phyloP scores from a whole-genome alignment of 2,113 vertebrate genomes.

The Pollachius pollachius region DNA sequence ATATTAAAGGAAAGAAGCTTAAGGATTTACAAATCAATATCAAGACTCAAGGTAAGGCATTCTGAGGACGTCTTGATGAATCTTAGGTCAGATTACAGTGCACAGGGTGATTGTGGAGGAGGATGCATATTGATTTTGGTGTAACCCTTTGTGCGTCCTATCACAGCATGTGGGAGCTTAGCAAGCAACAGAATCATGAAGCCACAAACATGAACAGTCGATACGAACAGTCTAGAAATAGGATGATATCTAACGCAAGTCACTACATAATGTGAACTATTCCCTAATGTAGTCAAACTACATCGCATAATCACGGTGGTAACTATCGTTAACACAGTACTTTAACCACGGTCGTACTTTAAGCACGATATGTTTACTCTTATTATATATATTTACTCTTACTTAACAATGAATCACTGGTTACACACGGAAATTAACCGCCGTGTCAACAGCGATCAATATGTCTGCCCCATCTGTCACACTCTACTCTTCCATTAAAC shows the following conservation, averaged over 20 bases:
- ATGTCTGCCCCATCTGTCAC: slow-evolving; percentile 4
- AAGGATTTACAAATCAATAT: slow-evolving; percentile 33
- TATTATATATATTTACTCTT: not conserved
- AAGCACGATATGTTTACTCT: not conserved
- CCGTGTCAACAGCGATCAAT: not conserved
- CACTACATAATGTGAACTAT: too few relatives aligned
- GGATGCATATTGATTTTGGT: slow-evolving; percentile 47
- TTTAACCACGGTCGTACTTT: too few relatives aligned
- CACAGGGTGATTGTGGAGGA: slow-evolving; percentile 39
- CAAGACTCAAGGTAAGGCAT: slow-evolving; percentile 14
- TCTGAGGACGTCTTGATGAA: slow-evolving; percentile 16
- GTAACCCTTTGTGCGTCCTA: slow-evolving; percentile 16
- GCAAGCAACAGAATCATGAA: not conserved
- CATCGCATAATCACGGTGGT: too few relatives aligned
- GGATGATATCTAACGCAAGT: too few relatives aligned
- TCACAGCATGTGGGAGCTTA: slow-evolving; percentile 26
- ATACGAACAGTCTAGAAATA: too few relatives aligned
- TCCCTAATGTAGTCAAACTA: too few relatives aligned
- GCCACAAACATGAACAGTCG: slow-evolving; percentile 14
- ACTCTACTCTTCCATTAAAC: not conserved
- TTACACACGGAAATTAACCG: not conserved
- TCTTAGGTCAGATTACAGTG: slow-evolving; percentile 16
- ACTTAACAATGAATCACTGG: not conserved
- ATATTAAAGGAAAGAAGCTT: slow-evolving; percentile 14
- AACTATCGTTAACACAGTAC: not conserved